Percentiles rank a stretch among this genome's conserved stretches.
Evolutionary conservation across 2,888 invertebrate species (phyloP).

Genomic region (Drosophila parthenogenetica): DNA sequence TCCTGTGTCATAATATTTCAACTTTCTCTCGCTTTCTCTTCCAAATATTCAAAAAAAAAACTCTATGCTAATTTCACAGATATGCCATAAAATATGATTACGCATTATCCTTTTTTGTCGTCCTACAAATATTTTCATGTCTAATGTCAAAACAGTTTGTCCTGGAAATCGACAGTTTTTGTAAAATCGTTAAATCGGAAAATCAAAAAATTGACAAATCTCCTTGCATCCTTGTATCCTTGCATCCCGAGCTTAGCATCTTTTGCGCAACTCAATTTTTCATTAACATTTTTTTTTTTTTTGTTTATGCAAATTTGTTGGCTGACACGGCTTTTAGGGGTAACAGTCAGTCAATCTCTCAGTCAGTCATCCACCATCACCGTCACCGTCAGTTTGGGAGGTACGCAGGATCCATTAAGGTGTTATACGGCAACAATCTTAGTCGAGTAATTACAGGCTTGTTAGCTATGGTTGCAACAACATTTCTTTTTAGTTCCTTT

Average conservation of each 20-base stretch:
- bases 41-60: background rate
- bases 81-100: conserved; percentile 59
- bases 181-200: too few relatives aligned
- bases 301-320: conserved; percentile 65
- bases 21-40: background rate
- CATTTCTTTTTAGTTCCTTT: conserved; percentile 30
- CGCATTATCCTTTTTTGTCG: conserved; percentile 47
- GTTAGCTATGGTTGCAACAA: conserved; percentile 80
- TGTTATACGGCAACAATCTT: conserved; percentile 73
- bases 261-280: conserved; percentile 25
- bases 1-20: conserved; percentile 67
- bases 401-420: conserved; percentile 66
- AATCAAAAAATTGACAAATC: conserved; percentile 4
- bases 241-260: background rate
- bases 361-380: conserved; percentile 7
- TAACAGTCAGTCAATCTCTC: conserved; percentile 37
- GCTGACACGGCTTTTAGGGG: conserved; percentile 40
- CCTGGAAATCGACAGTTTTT: background rate
- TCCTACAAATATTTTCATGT: conserved; percentile 74
- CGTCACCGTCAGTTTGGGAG: conserved; percentile 20
- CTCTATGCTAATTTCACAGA: conserved; percentile 65
- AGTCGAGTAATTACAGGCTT: conserved; percentile 82
- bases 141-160: conserved; percentile 66
- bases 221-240: conserved; percentile 13
- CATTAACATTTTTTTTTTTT: conserved; percentile 49